Percentiles rank a stretch among this genome's conserved stretches.
These are phyloP conservation scores for Uloborus plumipes DNA, from an alignment of 2,888 invertebrate species.

Conservation along the genomic window DNA sequence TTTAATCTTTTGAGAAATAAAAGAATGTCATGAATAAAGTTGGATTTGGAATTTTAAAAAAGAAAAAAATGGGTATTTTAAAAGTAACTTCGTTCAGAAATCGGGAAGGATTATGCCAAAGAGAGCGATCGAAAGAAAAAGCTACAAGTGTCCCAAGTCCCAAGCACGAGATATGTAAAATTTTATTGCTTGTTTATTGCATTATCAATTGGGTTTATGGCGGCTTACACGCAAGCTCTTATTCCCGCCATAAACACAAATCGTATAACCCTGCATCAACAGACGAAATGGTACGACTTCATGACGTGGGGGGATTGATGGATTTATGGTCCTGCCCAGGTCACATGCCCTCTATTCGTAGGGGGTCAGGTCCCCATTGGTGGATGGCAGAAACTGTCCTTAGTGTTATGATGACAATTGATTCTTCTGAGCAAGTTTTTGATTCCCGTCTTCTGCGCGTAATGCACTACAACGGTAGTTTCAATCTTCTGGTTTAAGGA, in stretches of 20 bases:
- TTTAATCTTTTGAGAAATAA: too few relatives aligned
- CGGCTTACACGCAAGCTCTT: slow-evolving; percentile 53
- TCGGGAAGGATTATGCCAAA: not conserved
- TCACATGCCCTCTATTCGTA: slow-evolving; percentile 1
- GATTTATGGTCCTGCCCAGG: slow-evolving; percentile 34
- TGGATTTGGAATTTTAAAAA: not conserved
- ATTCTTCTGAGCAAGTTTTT: too few relatives aligned
- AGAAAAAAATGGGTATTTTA: not conserved
- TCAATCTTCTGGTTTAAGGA: too few relatives aligned
- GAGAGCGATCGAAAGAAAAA: not conserved
- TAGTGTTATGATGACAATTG: not conserved
- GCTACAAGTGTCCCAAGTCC: slow-evolving; percentile 17
- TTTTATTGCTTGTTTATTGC: slow-evolving; percentile 65
- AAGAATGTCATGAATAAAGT: too few relatives aligned
- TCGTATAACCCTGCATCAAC: slow-evolving; percentile 32
- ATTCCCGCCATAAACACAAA: slow-evolving; percentile 13
- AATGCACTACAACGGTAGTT: too few relatives aligned
- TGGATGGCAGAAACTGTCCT: not conserved
- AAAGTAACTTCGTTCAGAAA: not conserved
- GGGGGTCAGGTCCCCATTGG: slow-evolving; percentile 15
- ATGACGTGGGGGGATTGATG: slow-evolving; percentile 5
- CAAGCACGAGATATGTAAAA: slow-evolving; percentile 55
- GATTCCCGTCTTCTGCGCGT: too few relatives aligned
- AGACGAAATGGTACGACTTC: slow-evolving; percentile 30
- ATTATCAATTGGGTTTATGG: slow-evolving; percentile 63